Evolutionary conservation across 2,888 invertebrate genomes (phyloP).

Genomic region (Imbricaverruca yamaguchii): DNA sequence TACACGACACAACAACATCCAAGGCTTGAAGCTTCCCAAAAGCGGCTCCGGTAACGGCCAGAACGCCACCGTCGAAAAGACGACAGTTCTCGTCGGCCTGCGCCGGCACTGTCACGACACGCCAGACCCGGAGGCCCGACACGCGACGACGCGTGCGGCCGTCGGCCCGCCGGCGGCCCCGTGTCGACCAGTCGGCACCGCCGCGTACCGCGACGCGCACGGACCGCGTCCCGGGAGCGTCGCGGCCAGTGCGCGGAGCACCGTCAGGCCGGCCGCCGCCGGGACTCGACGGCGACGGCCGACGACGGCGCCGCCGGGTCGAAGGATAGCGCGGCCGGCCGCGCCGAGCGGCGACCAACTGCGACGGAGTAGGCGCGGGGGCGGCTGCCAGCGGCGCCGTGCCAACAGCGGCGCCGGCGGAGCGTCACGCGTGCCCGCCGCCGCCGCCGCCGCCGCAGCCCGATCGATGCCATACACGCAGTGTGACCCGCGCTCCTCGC

Average conservation of each 20-base stretch:
- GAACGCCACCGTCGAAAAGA: no score
- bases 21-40: no score
- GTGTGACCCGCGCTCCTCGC: neutral
- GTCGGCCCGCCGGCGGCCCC: no score
- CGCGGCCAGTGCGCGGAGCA: neutral
- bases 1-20: no score
- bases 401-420: neutral
- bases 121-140: no score
- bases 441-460: neutral
- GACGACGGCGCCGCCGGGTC: neutral
- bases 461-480: neutral
- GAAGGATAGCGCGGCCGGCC: neutral
- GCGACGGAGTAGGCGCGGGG: neutral
- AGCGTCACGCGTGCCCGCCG: neutral
- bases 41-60: no score
- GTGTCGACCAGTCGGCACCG: no score
- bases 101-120: no score
- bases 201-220: no score
- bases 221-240: no score
- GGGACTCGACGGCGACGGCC: neutral
- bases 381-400: conserved; percentile 4
- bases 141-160: no score
- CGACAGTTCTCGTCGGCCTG: no score
- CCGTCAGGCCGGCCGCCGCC: neutral
- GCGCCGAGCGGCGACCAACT: neutral